Base-by-base conservation (phyloP, 1,140 invertebrate species). In the Temnothorax longispinosus region DNA sequence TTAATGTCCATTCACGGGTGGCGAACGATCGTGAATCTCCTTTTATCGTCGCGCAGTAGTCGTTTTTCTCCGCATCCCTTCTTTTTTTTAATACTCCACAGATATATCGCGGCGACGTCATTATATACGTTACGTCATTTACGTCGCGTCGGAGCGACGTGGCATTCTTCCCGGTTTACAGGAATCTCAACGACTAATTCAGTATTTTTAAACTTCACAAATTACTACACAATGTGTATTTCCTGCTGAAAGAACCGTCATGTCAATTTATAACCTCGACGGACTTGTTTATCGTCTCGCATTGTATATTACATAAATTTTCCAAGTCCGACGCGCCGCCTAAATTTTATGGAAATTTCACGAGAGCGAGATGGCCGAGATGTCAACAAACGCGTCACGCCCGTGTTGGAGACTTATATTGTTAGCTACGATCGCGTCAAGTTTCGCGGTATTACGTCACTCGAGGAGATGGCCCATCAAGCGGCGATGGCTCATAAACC, bases 21-120 rank as follows among this genome's bases (percentile, higher is more conserved):
- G 35, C 60, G 52, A 71, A 32, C 86, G 75, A 88, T 90, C 88
- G 86, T 75, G 87, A 90, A 90, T 81, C 78, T 87, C 50, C 58
- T 56, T 91, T 91, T 91, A 88, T 91, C 87, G 87, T 84, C 65
- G 47, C n/a, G n/a, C 60, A 67, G 82, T 87, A 86, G 74, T 71
- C 71, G 21, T 89, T 89, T 60, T 64, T 64, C 52, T 32, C 47
- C 71, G 41, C 72, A 69, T 21, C 21, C 1, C 77, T n/a, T 58
- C 71, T 64, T 65, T 72, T 56, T 65, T 38, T n/a, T 18, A 54
- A 50, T 50, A 69, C 18, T 32, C 64, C 64, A 13, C 41, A 50
- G 56, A 84, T 69, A 71, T 81, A 71, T 56, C 78, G 27, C 38
- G 47, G 15, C n/a, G 52, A 4, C 32, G 21, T 18, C 78, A 67